Base-by-base conservation (phyloP, 2,888 invertebrate species). In the Zaprionus obscuricornis region DNA sequence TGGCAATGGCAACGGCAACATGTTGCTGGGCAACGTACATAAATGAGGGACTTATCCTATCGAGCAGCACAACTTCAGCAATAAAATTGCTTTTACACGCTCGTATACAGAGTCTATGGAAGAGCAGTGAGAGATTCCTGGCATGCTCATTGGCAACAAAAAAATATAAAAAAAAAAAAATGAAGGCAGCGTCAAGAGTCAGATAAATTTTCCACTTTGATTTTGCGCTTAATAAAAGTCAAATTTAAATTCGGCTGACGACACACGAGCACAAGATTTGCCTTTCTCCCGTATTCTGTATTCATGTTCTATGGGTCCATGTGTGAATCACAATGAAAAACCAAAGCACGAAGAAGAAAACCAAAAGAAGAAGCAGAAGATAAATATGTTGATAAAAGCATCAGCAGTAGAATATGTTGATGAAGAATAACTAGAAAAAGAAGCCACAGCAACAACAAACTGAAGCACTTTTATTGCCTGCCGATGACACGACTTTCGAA, bases 231-330 rank as follows among this genome's bases (percentile, higher is more conserved):
- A 77, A 79, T 79, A 79, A 79, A 79, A 79, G 82, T 77, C 85
- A 82, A 82, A 79, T 79, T 85, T 79, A 82, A 85, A 79, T 85
- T 82, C 78, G 78, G 63, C 82, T 85, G 78, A 82, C 82, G 77
- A 85, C 68, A 67, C 81, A 76, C 36, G 37, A 49, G 45, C 14
- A 36, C 10, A 31, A 37, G 22, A 27, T 17, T n/a, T n/a, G n/a
- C n/a, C n/a, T n/a, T n/a, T n/a, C n/a, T n/a, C n/a, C n/a, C n/a
- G n/a, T n/a, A 6, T 24, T 24, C n/a, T n/a, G n/a, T n/a, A n/a
- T n/a, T n/a, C n/a, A n/a, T n/a, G n/a, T n/a, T n/a, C n/a, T n/a
- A n/a, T n/a, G 11, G 8, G 11, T 24, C 7, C 69, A 70, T 63
- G 56, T 70, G 70, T 72, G 54, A 22, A 45, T 47, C 52, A 42